Evolutionary conservation across 2,113 vertebrate species (phyloP), one percentile per base, ranked within the genome.

Genomic region (Bostrychus sinensis): DNA sequence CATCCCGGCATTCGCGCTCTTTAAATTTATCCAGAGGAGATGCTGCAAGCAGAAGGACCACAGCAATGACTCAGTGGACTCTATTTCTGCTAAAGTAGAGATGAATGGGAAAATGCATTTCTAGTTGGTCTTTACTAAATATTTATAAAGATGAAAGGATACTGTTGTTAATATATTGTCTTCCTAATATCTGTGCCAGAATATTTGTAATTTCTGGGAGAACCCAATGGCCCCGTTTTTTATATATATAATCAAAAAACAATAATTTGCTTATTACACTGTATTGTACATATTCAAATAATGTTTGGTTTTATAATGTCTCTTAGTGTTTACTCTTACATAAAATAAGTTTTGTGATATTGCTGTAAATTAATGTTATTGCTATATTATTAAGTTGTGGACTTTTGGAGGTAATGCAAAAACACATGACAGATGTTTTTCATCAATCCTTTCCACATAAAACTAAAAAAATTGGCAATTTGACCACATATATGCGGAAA

Each of bases 1-100:
- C 54, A 93, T 97, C 41, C 96, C 96, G 0, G 0, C 0, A 1
- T 86, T 91, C 11, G 93, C 94, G 10, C 12, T 94, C 74, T 94
- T 88, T 87, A 95, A 91, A 84, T 56, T 87, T 72, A 86, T 96
- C 79, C 82, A 78, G 67, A 93, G 10, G 9, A 34, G 0, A 63
- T 91, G 72, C 39, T 88, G 86, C 82, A 89, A 79, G 34, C 56
- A 66, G 11, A 70, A 64, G 3, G 17, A 39, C 14, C 1, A 48
- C 46, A 23, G 3, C 0, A 13, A 55, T 0, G 7, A 36, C 0
- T n/a, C 19, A n/a, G 1, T 92, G 51, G 37, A 77, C 20, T 80
- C 86, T 1, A 60, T 91, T 37, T 90, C 89, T 7, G 80, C 67
- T 42, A 61, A 83, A 71, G 45, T 93, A 56, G 39, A 87, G 72